Evolutionary conservation across 2,888 invertebrate species (phyloP).

Genomic region (Bellardia pandia): DNA sequence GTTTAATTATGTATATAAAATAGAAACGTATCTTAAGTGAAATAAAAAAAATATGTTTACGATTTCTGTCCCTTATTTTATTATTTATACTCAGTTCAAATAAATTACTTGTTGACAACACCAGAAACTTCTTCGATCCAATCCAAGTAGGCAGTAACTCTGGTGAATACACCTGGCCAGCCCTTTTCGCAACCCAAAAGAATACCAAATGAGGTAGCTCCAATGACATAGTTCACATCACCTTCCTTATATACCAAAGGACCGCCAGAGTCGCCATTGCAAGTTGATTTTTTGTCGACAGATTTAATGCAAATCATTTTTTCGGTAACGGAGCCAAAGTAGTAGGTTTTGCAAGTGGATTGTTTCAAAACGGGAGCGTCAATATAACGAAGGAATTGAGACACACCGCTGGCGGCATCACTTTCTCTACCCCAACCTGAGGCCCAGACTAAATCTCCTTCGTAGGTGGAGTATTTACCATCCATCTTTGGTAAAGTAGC

Average conservation of each 20-base stretch:
- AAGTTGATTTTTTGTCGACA: constrained; percentile 80
- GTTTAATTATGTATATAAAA: too few species aligned
- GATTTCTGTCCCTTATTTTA: neutral
- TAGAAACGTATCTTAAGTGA: too few species aligned
- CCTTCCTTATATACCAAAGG: constrained; percentile 78
- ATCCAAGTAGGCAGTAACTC: constrained; percentile 79
- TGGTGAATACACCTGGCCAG: constrained; percentile 82
- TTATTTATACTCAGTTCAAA: neutral
- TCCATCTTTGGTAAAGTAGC: constrained; percentile 74
- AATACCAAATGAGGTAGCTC: constrained; percentile 81
- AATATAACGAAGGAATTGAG: constrained; percentile 75
- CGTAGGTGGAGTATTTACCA: constrained; percentile 72
- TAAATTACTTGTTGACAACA: constrained; percentile 76
- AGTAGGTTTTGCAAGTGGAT: constrained; percentile 75
- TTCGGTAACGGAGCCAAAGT: constrained; percentile 71
- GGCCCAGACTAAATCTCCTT: constrained; percentile 73
- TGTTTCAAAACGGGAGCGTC: constrained; percentile 76
- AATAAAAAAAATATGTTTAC: too few species aligned
- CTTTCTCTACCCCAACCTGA: constrained; percentile 77
- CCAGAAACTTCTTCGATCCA: constrained; percentile 79
- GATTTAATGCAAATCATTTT: constrained; percentile 83
- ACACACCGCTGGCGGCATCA: constrained; percentile 74
- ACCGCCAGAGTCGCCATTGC: constrained; percentile 83
- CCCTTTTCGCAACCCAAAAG: constrained; percentile 80
- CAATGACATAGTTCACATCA: constrained; percentile 76